Conservation (phyloP, 92 coral and sea anemone genomes). For the Epizoanthus illoricatus region DNA sequence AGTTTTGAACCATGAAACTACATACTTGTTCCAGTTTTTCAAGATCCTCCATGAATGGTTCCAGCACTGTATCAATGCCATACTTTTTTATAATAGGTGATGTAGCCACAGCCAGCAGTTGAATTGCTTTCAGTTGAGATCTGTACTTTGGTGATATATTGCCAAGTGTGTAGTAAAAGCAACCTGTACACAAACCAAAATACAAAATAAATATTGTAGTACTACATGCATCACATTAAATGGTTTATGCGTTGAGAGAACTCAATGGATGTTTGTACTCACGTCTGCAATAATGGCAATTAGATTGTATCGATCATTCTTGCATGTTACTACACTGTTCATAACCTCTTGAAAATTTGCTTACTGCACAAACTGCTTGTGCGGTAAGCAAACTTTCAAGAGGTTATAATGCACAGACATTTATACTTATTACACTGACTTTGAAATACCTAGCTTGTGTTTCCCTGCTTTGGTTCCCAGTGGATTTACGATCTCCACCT, state of each 20-base stretch:
- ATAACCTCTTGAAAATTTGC: no score
- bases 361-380: no score
- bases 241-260: no score
- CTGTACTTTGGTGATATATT: conserved; percentile 53
- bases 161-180: conserved; percentile 67
- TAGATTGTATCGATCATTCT: neutral
- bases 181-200: conserved; percentile 48
- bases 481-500: conserved; percentile 62
- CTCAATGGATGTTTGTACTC: neutral
- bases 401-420: neutral
- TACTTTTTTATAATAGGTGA: conserved; percentile 56
- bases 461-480: conserved; percentile 63
- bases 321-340: neutral
- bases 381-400: neutral
- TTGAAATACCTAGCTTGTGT: conserved; percentile 57
- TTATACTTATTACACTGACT: neutral
- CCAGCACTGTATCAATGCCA: conserved; percentile 56
- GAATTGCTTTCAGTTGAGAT: conserved; percentile 59
- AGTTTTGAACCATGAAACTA: neutral
- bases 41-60: conserved; percentile 69
- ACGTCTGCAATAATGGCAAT: neutral
- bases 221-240: neutral
- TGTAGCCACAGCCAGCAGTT: conserved; percentile 60
- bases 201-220: neutral
- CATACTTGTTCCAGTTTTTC: conserved; percentile 52